Conservation (phyloP, 1,140 invertebrate species). For the Apis dorsata region DNA sequence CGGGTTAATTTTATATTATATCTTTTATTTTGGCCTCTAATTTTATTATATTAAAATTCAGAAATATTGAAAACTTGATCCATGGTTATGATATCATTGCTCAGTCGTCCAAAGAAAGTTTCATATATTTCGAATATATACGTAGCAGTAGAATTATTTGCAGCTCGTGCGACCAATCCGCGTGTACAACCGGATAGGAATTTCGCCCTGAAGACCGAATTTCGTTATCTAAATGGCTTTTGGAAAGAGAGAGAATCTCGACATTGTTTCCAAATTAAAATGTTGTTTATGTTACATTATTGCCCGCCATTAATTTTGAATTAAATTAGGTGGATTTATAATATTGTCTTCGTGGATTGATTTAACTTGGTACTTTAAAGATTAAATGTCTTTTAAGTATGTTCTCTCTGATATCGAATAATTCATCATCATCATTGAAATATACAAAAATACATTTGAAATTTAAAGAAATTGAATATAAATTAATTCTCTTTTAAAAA, state of each 20-base stretch:
- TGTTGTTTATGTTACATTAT: background rate
- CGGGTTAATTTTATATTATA: no score
- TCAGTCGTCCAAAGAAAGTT: background rate
- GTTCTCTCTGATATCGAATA: no score
- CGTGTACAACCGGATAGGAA: background rate
- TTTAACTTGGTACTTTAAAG: no score
- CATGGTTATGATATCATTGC: no score
- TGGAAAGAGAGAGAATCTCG: background rate
- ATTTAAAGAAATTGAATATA: no score
- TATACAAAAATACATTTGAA: no score
- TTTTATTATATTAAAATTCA: no score
- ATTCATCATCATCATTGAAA: no score
- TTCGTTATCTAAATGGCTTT: constrained; percentile 19
- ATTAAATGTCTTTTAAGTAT: no score
- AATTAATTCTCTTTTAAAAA: no score
- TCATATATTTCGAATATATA: background rate
- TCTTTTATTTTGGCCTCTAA: no score
- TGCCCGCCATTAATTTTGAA: background rate
- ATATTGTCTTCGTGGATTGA: background rate
- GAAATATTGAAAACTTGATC: no score
- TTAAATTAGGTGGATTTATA: background rate
- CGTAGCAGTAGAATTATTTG: constrained; percentile 10
- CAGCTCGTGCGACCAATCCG: background rate
- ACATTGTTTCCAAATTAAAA: background rate
- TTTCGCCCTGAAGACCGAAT: background rate